A percentile compares a stretch with the other conserved stretches of the same genome.
Evolutionary conservation across 2,797 vertebrate species (phyloP).

Genomic region (Simalia tracyae): DNA sequence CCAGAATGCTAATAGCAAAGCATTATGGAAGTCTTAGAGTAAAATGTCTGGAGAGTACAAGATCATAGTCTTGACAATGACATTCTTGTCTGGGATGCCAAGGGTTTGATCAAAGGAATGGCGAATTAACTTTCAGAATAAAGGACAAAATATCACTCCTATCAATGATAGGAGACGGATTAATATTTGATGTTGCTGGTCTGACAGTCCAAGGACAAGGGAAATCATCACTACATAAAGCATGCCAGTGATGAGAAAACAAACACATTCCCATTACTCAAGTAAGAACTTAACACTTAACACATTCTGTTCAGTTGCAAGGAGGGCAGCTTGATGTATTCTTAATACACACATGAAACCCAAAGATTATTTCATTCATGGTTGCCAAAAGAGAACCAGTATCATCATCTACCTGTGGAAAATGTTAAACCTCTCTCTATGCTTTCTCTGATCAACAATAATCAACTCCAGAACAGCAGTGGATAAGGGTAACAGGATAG

Average conservation of each 20-base stretch:
- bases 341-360: background rate
- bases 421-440: background rate
- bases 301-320: background rate
- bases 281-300: background rate
- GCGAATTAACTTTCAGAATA: background rate
- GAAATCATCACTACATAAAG: background rate
- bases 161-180: background rate
- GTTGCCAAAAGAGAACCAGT: background rate
- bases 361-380: background rate
- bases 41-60: background rate
- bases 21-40: background rate
- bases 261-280: background rate
- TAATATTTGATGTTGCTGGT: background rate
- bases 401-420: background rate
- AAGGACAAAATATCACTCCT: background rate
- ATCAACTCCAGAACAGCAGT: background rate
- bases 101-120: background rate
- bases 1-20: background rate
- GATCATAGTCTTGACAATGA: background rate
- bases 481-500: background rate
- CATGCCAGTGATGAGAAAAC: background rate
- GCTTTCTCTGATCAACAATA: background rate
- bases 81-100: background rate
- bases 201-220: background rate
- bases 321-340: background rate